Base-by-base conservation (phyloP, 2,888 invertebrate species). In the Bhutanitis thaidina region DNA sequence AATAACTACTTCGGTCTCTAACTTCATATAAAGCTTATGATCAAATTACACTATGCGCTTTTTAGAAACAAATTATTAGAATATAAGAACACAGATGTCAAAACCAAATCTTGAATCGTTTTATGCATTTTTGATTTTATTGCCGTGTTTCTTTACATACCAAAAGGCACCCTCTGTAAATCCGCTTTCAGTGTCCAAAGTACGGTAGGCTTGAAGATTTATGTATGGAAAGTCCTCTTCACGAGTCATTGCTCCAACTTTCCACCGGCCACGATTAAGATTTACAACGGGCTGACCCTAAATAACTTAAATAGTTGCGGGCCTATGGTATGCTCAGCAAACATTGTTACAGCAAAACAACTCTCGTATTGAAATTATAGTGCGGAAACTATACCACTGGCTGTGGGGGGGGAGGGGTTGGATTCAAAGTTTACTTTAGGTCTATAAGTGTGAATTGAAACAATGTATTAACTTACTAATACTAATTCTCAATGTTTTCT, bases 211-310 rank as follows among this genome's bases (percentile, higher is more conserved):
- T 61, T 67, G 52, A 67, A 64, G 72, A 87, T 86, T 85, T 81
- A 87, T 80, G 70, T 74, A 70, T 71, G 74, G 74, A 69, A 68
- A 75, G 68, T 74, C 66, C 60, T 62, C 65, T 81, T 80, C 73
- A 74, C 81, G 86, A 80, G 78, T 79, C 82, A 81, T 79, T 85
- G 82, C 72, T 59, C 72, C 62, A 73, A 81, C 80, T 77, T 85
- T 80, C 73, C 66, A 55, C 64, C 53, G 64, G 65, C 71, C 61
- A 56, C 80, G 71, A 85, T 83, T 80, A 85, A 86, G 88, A 88
- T 88, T 87, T 86, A 88, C 81, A 81, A 67, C 69, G 66, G 67
- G 62, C 65, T 66, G 64, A 70, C 72, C 77, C 76, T 76, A 82
- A 85, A 86, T 86, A 85, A 80, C 82, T 79, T 72, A 74, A 80